Conservation (phyloP, 2,888 invertebrate genomes). For the Heteromurus nitidus region DNA sequence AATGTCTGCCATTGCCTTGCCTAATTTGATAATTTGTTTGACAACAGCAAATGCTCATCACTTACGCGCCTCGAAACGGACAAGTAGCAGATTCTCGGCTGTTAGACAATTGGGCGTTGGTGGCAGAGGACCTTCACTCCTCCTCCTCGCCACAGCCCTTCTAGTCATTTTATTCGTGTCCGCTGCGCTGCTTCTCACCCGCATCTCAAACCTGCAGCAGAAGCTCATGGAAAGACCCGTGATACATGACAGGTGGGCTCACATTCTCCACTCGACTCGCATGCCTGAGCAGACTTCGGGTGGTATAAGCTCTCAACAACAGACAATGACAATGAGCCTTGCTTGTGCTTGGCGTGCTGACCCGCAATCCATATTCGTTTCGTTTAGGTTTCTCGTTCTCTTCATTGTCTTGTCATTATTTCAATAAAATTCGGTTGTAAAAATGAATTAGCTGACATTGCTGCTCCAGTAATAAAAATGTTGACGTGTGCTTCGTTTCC, state of each 20-base stretch:
- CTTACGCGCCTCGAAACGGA: neutral
- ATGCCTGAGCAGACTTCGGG: no score
- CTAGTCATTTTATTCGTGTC: conserved; percentile 79
- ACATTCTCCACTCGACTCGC: no score
- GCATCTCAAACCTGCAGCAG: conserved; percentile 78
- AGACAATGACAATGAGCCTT: no score
- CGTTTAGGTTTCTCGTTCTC: no score
- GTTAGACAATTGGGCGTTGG: conserved; percentile 21
- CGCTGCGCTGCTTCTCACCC: conserved; percentile 79
- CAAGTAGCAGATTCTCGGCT: neutral
- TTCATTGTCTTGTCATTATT: no score
- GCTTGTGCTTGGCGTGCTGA: no score
- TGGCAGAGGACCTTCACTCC: conserved; percentile 75
- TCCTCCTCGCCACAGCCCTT: conserved; percentile 79
- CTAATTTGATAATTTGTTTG: neutral
- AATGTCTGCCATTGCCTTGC: neutral
- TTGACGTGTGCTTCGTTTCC: no score
- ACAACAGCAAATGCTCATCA: conserved; percentile 36
- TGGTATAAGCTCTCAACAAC: no score
- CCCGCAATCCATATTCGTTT: no score
- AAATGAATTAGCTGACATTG: no score
- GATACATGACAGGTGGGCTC: conserved; percentile 62
- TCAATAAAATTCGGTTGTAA: no score
- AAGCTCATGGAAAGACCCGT: conserved; percentile 71
- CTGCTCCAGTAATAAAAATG: no score